A percentile compares a stretch with the other conserved stretches of the same genome.
Evolutionary conservation across 2,113 vertebrate genomes (phyloP).

Genomic region (Anser cygnoides): DNA sequence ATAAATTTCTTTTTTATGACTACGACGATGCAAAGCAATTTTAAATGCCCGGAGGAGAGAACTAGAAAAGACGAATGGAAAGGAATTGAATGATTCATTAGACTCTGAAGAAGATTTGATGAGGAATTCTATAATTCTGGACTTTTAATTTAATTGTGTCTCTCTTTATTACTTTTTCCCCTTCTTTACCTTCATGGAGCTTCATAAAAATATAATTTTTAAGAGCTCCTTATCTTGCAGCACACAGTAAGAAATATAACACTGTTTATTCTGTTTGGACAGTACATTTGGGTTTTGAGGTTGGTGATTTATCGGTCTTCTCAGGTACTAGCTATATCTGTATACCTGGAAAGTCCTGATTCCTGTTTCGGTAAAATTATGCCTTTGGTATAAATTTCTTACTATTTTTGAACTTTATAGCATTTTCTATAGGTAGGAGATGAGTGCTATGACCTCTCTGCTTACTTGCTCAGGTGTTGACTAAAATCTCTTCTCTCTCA

Average conservation of each 20-base stretch:
- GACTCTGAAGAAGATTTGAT: constrained; percentile 46
- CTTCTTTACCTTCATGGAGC: constrained; percentile 12
- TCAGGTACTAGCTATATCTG: neutral
- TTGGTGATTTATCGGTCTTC: constrained; percentile 44
- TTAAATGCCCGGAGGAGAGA: constrained; percentile 69
- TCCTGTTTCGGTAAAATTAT: constrained; percentile 46
- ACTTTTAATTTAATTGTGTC: constrained; percentile 61
- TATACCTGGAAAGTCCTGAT: constrained; percentile 1
- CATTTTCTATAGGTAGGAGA: constrained; percentile 39
- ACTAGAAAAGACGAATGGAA: constrained; percentile 61
- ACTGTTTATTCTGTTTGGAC: constrained; percentile 54
- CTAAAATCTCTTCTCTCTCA: neutral
- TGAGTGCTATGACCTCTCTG: constrained; percentile 29
- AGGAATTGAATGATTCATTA: constrained; percentile 72
- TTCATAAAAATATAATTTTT: constrained; percentile 50
- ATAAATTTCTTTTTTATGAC: constrained; percentile 71
- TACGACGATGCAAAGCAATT: constrained; percentile 61
- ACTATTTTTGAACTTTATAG: constrained; percentile 45
- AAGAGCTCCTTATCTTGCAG: constrained; percentile 13
- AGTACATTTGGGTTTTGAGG: constrained; percentile 40
- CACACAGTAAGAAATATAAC: constrained; percentile 48
- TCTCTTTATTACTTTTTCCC: constrained; percentile 13
- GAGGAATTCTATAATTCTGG: constrained; percentile 66
- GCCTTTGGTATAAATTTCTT: constrained; percentile 55
- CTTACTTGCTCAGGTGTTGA: constrained; percentile 33